Conservation (phyloP, 2,113 vertebrate genomes). For the Chunga burmeisteri region DNA sequence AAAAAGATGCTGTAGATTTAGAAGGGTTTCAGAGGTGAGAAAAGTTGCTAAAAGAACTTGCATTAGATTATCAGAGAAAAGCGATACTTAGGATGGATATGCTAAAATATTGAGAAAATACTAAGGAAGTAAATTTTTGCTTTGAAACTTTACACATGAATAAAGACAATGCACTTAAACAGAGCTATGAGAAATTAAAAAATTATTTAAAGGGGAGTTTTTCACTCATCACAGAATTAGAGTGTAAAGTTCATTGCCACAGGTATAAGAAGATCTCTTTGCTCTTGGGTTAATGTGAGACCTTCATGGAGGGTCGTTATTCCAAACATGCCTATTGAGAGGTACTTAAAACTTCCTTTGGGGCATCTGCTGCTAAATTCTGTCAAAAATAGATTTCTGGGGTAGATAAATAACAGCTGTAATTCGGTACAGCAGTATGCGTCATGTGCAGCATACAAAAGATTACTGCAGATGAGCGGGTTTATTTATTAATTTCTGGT, state of each 20-base stretch:
- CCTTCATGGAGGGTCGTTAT: not conserved
- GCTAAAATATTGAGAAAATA: not conserved
- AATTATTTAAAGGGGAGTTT: not conserved
- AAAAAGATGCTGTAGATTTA: not conserved
- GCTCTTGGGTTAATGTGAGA: not conserved
- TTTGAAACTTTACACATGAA: not conserved
- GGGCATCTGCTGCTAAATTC: not conserved
- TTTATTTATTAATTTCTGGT: not conserved
- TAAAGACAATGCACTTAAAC: not conserved
- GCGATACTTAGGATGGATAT: not conserved
- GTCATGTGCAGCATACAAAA: not conserved
- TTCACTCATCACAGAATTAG: not conserved
- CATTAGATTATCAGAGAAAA: not conserved
- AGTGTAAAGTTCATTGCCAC: not conserved
- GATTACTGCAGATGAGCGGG: not conserved
- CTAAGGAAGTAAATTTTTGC: not conserved
- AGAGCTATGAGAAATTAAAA: not conserved
- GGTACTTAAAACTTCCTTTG: not conserved
- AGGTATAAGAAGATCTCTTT: not conserved
- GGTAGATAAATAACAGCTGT: not conserved
- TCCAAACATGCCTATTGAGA: not conserved
- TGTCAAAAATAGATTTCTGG: not conserved
- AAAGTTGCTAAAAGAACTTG: not conserved
- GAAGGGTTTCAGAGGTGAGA: not conserved
- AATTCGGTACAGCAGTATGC: accelerated